Base-by-base conservation (phyloP, 1,140 invertebrate genomes). In the Penaeus vannamei region DNA sequence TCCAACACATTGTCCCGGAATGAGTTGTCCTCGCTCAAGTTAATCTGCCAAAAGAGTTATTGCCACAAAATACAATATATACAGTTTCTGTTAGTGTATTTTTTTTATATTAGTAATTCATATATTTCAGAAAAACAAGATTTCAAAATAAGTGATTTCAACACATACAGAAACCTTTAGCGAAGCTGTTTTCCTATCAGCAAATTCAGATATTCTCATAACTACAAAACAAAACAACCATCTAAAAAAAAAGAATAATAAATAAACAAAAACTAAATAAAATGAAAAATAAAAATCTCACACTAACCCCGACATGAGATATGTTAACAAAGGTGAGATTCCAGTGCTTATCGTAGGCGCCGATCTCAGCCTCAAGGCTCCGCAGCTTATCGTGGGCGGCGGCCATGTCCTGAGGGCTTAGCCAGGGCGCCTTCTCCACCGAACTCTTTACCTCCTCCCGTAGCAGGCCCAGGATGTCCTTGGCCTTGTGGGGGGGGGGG, bases 341-440 rank as follows among this genome's bases (percentile, higher is more conserved):
- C 86, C 86, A 88, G 64, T 84, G 86, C n/a, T 72, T 84, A 12
- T 88, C 86, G 36, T 20, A 72, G 46, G 64, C 81, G 12, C 62
- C 86, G 42, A 88, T 66, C 26, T 88, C 80, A 7, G 81, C 80
- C 26, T 76, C 8, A 42, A 88, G 42, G 0, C 20, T 22, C 7
- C 60, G n/a, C 12, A 88, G 32, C 42, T 84, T 88, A 2, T 60
- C 23, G 42, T 76, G 62, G 12, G 80, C 86, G 29, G 22, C 81
- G 23, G 7, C 12, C 22, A 26, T 64, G 66, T 88, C 86, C 14
- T 61, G 17, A 0, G n/a, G 26, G 5, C 22, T 36, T 79, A 88
- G n/a, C 86, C 86, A 88, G 61, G 23, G 10, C 5, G 86, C 36
- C 4, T 26, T 23, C 20, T 22, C 19, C 20, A 88, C 61, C 2